Evolutionary conservation across 2,113 vertebrate species (phyloP), one percentile per base, ranked within the genome.

Genomic region (Egretta garzetta): DNA sequence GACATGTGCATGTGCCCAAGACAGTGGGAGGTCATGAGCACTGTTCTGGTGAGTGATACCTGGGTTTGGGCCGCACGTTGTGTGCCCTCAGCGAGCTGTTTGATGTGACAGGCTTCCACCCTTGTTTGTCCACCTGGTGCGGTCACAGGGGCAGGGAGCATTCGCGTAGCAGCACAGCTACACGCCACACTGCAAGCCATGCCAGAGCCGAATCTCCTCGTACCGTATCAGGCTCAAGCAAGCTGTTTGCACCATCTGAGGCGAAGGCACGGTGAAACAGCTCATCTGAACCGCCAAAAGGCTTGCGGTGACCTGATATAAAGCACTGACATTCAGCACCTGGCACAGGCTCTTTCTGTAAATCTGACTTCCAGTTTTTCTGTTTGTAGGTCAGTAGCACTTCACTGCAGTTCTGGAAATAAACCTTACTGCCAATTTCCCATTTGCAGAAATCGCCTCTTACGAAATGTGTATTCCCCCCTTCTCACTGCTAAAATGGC

Each of bases 351-450:
- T 88, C 30, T 76, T 93, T 81, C 64, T 70, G 49, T 70, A 85
- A 64, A 92, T 92, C 1, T 47, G 86, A 63, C 23, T 92, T 68
- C 32, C 68, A 81, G 47, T 64, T 88, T 91, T 86, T 35, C 80
- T 94, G n/a, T 96, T 94, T 96, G 82, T 93, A 96, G 93, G 92
- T 97, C 94, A 95, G 84, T 96, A 89, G 84, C 95, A 95, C 97
- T 97, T 95, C 68, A 93, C 18, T 4, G 2, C 49, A 62, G 73
- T 89, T 72, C 76, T 89, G 66, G 35, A 94, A 91, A 90, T 49
- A 95, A 93, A 83, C 35, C 58, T 83, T 56, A 62, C 52, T 82
- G 76, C 66, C 71, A 52, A 56, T 55, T 84, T 81, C 18, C 49
- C 11, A 1, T 87, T 90, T 90, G 84, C 33, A 95, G 72, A 91